Base-by-base conservation (phyloP, 2,797 vertebrate species). In the Aulostomus chinensis region DNA sequence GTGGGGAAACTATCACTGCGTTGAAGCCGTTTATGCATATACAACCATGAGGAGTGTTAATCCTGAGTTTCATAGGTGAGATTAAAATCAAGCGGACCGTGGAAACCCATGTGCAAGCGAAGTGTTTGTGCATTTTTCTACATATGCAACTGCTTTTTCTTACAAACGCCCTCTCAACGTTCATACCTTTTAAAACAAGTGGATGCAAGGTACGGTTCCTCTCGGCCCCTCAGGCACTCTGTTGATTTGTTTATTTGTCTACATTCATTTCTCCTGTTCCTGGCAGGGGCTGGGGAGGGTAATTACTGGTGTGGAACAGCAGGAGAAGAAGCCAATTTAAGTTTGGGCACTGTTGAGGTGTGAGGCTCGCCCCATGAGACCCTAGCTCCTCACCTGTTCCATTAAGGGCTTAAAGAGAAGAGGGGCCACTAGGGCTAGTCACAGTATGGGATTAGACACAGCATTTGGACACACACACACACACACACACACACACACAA, bases 281-380 rank as follows among this genome's bases (percentile, higher is more conserved):
- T 74, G 59, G 18, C 31, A 56, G 41, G 33, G 61, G 46, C 43
- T 64, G 45, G 39, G 74, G 75, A 74, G 73, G 54, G 71, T 77
- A 80, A 83, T 84, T 82, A 85, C 76, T 84, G 77, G 58, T 81
- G 76, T 78, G 77, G 80, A 86, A 85, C 78, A 70, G 56, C 46
- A 57, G 51, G 68, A 79, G 68, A 77, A 76, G 77, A 81, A 85
- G 81, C 69, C 84, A 80, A 85, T 86, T 87, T 88, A 76, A 79
- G 74, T 55, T 57, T 67, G 63, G 76, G 68, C 62, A 46, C 58
- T 57, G 61, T 56, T 71, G 73, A 77, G 74, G 73, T 86, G 80
- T 78, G 73, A 81, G 81, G 73, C 58, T 15, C 2, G 64, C 61
- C 78, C 73, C 57, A 2, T 49, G 72, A 65, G 78, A 59, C 57